Evolutionary conservation across 1,140 invertebrate species (phyloP), one percentile per base, ranked within the genome.

Genomic region (Papilio glaucus): DNA sequence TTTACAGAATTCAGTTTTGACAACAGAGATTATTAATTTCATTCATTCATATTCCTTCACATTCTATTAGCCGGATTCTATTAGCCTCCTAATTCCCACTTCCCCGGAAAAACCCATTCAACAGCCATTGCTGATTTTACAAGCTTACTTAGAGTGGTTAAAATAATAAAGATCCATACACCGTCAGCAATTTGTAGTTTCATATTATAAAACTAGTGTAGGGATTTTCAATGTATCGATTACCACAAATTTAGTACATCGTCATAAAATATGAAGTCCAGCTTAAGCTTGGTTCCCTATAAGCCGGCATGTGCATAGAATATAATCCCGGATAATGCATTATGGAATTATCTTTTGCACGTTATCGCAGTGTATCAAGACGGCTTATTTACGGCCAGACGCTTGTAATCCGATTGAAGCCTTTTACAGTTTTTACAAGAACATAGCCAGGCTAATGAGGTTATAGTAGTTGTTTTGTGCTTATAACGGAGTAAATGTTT

Each of bases 331-430:
- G 62, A 37, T 38, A 65, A 65, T 65, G 37, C 37, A 63, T 38
- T 6, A 65, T 39, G 62, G 62, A 38, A 65, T 65, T 65, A 65
- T 65, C 33, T 65, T 65, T 65, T 38, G 62, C 61, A 15, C n/a
- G 33, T 39, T 65, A 38, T 65, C n/a, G 37, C 9, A 10, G 15
- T 65, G 33, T 39, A 65, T 65, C 29, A 2, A 53, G 13, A 4
- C 15, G 3, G 29, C 29, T 37, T 38, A 39, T 39, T 39, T 15
- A 41, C 9, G 7, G 15, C 33, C 15, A 65, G 33, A 38, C 62
- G 15, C 9, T 38, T 39, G 29, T 65, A 65, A 65, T 33, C 15
- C 62, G 37, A 21, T 41, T 65, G 33, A 38, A 38, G 37, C 15
- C 33, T 65, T 63, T 39, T 63, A 18, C 33, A 57, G 49, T 57